phyloP scores from a whole-genome alignment of 2,888 invertebrate species.

The Sthenelais limicola region DNA sequence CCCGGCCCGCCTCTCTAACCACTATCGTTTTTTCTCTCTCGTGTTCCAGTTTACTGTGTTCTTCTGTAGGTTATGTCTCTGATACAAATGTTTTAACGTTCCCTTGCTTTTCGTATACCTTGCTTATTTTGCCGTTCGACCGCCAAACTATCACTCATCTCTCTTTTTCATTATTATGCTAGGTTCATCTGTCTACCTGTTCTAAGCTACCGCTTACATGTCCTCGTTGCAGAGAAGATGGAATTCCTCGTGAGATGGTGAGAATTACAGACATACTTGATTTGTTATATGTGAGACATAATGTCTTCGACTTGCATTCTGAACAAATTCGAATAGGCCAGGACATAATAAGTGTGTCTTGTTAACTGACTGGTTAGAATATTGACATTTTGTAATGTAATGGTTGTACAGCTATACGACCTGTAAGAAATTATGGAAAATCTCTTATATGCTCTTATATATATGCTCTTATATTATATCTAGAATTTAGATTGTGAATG shows the following conservation, averaged over 20 bases:
- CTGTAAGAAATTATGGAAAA: neutral
- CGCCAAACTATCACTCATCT: neutral
- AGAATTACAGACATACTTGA: neutral
- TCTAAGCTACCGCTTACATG: neutral
- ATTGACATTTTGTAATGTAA: neutral
- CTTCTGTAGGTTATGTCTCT: no score
- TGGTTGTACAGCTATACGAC: neutral
- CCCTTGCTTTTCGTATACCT: no score
- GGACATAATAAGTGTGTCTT: no score
- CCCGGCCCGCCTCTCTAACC: no score
- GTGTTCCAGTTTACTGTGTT: no score
- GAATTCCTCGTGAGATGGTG: neutral
- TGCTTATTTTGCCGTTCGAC: no score
- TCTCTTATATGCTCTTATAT: no score
- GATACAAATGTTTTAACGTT: no score
- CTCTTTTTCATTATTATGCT: no score
- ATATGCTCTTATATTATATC: no score
- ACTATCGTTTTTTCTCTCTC: no score
- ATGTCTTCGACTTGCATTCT: neutral
- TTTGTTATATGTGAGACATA: neutral
- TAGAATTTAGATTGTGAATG: no score
- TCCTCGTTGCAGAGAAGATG: neutral
- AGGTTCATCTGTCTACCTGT: neutral
- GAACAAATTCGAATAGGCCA: neutral
- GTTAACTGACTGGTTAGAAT: neutral